phyloP scores from a whole-genome alignment of 2,797 vertebrate species.

The Darevskia mixta region DNA sequence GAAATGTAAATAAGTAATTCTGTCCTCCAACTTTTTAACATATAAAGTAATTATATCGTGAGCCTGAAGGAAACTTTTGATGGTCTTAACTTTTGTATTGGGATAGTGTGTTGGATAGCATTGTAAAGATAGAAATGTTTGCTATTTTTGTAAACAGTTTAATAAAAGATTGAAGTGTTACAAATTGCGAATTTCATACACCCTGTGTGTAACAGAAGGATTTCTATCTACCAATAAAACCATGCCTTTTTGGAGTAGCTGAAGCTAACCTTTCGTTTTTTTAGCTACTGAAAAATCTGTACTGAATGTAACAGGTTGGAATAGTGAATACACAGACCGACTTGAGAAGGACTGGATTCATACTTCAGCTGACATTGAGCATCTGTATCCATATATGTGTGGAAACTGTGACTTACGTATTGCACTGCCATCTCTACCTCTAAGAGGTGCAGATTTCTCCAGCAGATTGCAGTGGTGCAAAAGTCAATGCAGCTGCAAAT shows the following conservation, averaged over 20 bases:
- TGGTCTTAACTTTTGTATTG: neutral
- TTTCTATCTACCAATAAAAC: neutral
- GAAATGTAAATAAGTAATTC: neutral
- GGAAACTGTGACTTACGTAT: neutral
- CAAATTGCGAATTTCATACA: neutral
- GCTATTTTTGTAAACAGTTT: slow-evolving; percentile 32
- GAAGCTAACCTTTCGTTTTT: neutral
- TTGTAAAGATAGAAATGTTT: slow-evolving; percentile 31
- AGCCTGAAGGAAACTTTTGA: neutral
- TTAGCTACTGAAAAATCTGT: neutral
- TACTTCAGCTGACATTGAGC: neutral
- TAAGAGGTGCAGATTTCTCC: neutral
- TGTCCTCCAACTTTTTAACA: neutral
- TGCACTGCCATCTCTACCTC: neutral
- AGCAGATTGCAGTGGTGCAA: neutral
- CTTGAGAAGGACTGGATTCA: neutral
- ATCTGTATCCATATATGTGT: neutral
- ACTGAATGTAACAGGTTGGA: neutral
- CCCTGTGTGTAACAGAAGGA: neutral
- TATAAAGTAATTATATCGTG: fast-evolving
- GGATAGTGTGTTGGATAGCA: neutral
- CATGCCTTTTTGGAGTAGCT: neutral
- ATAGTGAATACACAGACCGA: neutral
- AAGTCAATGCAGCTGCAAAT: neutral
- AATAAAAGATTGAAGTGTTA: neutral